These are phyloP conservation scores for Xiphophorus birchmanni DNA, from an alignment of 2,797 vertebrate genomes.

Conservation along the genomic window DNA sequence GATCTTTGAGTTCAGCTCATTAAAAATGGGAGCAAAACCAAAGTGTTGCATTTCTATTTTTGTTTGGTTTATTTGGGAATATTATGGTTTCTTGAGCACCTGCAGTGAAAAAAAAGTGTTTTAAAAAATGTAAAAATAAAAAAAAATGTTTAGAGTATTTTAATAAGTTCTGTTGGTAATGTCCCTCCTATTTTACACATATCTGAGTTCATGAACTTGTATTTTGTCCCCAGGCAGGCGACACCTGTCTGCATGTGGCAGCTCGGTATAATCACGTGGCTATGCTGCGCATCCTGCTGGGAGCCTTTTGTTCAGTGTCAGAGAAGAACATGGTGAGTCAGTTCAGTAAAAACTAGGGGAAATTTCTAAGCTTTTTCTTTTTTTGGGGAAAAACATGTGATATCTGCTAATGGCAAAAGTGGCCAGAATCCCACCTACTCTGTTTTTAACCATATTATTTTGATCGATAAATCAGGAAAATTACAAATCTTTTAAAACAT, in stretches of 20 bases:
- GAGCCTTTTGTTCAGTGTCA: constrained; percentile 94
- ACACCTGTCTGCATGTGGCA: constrained; percentile 93
- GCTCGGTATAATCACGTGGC: constrained; percentile 94
- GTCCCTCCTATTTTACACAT: neutral
- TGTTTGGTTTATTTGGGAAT: too few species aligned
- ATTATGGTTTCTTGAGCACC: neutral
- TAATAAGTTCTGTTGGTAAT: too few species aligned
- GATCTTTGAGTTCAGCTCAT: too few species aligned
- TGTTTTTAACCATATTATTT: neutral
- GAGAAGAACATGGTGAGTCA: constrained; percentile 93
- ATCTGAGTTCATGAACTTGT: neutral
- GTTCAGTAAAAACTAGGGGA: neutral
- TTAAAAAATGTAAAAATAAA: too few species aligned
- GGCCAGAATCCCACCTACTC: neutral
- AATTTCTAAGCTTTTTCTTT: neutral
- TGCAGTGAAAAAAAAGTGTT: neutral
- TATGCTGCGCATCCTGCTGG: constrained; percentile 90
- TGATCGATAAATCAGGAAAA: neutral
- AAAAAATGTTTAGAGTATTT: too few species aligned
- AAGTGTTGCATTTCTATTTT: too few species aligned
- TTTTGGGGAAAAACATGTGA: neutral
- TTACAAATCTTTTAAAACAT: neutral
- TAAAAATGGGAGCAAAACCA: too few species aligned
- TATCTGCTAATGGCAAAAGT: neutral
- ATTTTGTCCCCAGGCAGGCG: constrained; percentile 84